Evolutionary conservation across 2,113 vertebrate species (phyloP).

Genomic region (Chaetura pelagica): DNA sequence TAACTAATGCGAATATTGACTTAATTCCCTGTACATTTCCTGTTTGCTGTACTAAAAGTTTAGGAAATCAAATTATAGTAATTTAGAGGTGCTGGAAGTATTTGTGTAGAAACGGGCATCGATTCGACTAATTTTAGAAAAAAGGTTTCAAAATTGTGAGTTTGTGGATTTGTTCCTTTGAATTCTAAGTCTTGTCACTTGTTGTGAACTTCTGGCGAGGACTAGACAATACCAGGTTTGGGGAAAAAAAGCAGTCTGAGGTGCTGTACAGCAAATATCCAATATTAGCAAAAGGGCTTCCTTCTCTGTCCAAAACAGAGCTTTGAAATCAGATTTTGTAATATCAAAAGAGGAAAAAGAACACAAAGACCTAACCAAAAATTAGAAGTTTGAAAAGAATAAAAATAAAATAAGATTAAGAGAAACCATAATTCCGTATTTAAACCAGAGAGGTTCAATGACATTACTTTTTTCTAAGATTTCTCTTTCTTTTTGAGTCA

Average conservation of each 20-base stretch:
- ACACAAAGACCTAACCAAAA: not conserved
- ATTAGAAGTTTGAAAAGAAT: not conserved
- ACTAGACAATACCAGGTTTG: not conserved
- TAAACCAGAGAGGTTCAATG: not conserved
- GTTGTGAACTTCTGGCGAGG: not conserved
- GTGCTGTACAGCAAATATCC: too few species aligned
- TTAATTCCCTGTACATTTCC: not conserved
- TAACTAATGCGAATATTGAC: not conserved
- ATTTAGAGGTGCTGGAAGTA: not conserved
- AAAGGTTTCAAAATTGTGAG: rapidly evolving
- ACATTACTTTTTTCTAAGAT: not conserved
- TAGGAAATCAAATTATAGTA: not conserved
- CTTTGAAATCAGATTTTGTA: not conserved
- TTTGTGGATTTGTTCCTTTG: not conserved
- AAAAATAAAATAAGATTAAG: not conserved
- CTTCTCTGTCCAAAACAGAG: not conserved
- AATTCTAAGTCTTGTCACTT: not conserved
- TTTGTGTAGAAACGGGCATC: not conserved
- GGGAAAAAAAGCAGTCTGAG: not conserved
- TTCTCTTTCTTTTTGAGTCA: not conserved
- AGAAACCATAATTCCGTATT: not conserved
- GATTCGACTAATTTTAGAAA: not conserved
- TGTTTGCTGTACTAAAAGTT: not conserved
- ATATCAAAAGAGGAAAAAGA: not conserved
- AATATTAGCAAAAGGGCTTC: not conserved